Evolutionary conservation across 2,113 vertebrate species (phyloP).

Genomic region (Diadophis punctatus): DNA sequence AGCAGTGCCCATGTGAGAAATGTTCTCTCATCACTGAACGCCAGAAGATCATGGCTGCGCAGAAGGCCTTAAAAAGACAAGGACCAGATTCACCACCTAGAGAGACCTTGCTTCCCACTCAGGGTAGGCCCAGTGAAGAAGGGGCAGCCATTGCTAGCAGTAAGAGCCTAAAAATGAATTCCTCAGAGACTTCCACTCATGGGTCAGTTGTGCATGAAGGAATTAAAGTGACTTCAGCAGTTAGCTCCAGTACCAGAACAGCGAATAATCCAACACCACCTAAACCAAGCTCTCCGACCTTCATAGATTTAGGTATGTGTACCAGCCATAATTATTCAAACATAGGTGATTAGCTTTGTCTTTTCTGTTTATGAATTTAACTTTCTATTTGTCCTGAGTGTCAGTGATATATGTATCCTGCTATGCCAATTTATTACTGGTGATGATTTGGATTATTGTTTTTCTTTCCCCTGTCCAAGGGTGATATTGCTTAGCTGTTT

Average conservation of each 20-base stretch:
- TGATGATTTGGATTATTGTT: not conserved
- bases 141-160: accelerated
- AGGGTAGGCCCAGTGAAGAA: accelerated
- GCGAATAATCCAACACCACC: not conserved
- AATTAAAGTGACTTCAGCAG: not conserved
- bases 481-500: not conserved
- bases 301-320: conserved; percentile 59
- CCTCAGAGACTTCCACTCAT: not conserved
- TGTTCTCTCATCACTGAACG: conserved; percentile 76
- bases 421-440: not conserved
- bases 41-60: conserved; percentile 76
- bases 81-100: not conserved
- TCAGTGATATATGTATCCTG: not conserved
- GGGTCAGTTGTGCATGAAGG: not conserved
- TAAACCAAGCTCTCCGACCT: not conserved
- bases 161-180: not conserved
- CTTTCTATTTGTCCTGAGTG: not conserved
- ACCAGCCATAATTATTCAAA: not conserved
- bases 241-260: not conserved
- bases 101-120: accelerated
- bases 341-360: not conserved
- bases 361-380: not conserved
- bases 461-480: not conserved
- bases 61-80: conserved; percentile 69
- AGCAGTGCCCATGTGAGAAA: conserved; percentile 77